Percentiles rank a stretch among this genome's conserved stretches.
phyloP scores from a whole-genome alignment of 2,888 invertebrate species.

The Torymus aiolomorphi region DNA sequence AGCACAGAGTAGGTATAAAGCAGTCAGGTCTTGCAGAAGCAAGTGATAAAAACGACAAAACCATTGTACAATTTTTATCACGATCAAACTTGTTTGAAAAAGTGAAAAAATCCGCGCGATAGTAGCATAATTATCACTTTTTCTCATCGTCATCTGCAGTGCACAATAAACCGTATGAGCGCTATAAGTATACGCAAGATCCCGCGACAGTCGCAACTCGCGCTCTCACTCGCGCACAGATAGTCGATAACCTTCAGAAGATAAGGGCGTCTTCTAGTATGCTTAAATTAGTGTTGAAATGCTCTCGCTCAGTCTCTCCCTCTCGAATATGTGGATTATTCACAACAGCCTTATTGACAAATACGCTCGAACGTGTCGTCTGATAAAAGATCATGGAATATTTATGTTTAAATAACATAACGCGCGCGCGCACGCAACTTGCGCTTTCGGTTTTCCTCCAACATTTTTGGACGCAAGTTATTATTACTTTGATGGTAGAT shows the following conservation, averaged over 20 bases:
- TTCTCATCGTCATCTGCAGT: neutral
- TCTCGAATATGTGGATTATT: constrained; percentile 19
- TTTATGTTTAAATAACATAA: constrained; percentile 24
- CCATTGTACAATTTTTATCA: constrained; percentile 10
- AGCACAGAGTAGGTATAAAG: too few relatives aligned
- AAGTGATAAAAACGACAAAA: too few relatives aligned
- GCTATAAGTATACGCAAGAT: constrained; percentile 7
- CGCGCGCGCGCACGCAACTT: too few relatives aligned
- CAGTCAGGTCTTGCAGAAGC: too few relatives aligned
- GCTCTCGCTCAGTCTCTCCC: too few relatives aligned
- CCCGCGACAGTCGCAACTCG: too few relatives aligned
- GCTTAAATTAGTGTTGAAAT: constrained; percentile 45
- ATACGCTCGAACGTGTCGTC: constrained; percentile 7
- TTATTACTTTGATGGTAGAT: too few relatives aligned
- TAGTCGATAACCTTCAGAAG: constrained; percentile 55
- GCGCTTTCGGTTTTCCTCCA: neutral
- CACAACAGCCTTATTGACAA: constrained; percentile 46
- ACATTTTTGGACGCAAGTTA: too few relatives aligned
- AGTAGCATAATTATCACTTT: too few relatives aligned
- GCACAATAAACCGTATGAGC: neutral
- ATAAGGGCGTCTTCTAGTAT: constrained; percentile 46
- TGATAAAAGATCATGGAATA: constrained; percentile 16
- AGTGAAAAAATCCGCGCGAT: too few relatives aligned
- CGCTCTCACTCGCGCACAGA: constrained; percentile 18
- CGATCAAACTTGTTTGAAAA: neutral